Evolutionary conservation across 2,888 invertebrate species (phyloP).

Genomic region (Microplitis deprimator): DNA sequence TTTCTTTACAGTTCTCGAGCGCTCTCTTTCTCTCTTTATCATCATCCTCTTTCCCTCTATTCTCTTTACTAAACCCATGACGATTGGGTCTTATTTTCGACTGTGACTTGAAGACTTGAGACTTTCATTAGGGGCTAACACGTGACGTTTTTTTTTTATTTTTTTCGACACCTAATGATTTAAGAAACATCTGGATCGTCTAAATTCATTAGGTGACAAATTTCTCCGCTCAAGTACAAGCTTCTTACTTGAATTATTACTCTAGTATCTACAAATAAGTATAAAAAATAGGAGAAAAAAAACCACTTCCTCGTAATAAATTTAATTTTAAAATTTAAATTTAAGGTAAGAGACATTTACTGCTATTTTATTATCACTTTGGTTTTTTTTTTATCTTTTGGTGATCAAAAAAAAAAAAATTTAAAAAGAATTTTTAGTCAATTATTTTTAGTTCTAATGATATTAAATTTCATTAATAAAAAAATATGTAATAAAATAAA

Average conservation of each 20-base stretch:
- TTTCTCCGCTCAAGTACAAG: background rate
- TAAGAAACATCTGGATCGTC: background rate
- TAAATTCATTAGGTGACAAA: conserved; percentile 1
- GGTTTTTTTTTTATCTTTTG: background rate
- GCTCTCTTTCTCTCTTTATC: background rate
- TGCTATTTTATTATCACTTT: background rate
- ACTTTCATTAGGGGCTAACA: background rate
- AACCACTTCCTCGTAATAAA: background rate
- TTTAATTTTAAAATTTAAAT: background rate
- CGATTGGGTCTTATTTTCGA: conserved; percentile 23
- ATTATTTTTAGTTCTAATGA: background rate
- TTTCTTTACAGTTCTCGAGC: conserved; percentile 22
- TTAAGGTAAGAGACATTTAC: background rate
- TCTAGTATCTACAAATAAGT: background rate
- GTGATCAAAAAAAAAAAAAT: background rate
- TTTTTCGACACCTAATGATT: background rate
- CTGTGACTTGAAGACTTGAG: background rate
- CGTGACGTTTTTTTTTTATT: background rate
- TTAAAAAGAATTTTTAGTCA: background rate
- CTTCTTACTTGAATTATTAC: background rate
- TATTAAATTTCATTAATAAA: background rate
- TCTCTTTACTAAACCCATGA: background rate
- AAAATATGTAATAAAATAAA: too few relatives aligned
- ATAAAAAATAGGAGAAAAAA: background rate
- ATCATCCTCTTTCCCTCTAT: background rate